Percentiles rank a stretch among this genome's conserved stretches.
Conservation (phyloP, 1,140 invertebrate genomes). For the Trachelipus rathkii region DNA sequence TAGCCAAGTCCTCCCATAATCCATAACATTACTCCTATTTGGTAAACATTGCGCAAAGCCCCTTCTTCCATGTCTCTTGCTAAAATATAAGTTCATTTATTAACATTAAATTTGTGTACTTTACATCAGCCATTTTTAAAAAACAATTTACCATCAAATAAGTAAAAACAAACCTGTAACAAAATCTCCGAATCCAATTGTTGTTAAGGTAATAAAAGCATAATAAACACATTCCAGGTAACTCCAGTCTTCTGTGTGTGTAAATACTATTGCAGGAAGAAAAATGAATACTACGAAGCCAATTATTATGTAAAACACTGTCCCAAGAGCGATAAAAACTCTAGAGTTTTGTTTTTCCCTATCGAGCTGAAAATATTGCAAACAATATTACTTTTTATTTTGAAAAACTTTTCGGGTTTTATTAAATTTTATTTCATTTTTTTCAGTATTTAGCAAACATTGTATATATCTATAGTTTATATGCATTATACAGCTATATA, state of each 20-base stretch:
- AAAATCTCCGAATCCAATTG: conserved; percentile 90
- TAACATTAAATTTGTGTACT: too few relatives aligned
- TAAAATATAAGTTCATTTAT: too few relatives aligned
- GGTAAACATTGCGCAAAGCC: conserved; percentile 53
- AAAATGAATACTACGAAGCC: conserved; percentile 88
- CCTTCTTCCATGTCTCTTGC: conserved; percentile 25
- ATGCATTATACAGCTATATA: too few relatives aligned
- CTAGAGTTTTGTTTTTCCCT: conserved; percentile 34
- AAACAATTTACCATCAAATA: too few relatives aligned
- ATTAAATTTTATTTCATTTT: too few relatives aligned
- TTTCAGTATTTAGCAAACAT: too few relatives aligned
- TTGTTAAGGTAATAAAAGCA: conserved; percentile 85
- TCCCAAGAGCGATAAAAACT: conserved; percentile 67
- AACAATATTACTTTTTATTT: too few relatives aligned
- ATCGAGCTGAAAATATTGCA: conserved; percentile 47
- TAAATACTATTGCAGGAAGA: conserved; percentile 82
- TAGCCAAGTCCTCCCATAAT: conserved; percentile 87
- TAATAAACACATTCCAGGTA: conserved; percentile 88
- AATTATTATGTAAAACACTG: conserved; percentile 72
- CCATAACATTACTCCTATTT: conserved; percentile 70
- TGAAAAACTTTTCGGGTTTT: too few relatives aligned
- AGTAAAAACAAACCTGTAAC: conserved; percentile 65
- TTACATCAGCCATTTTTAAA: too few relatives aligned
- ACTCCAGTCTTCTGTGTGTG: conserved; percentile 78
- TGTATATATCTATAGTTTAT: too few relatives aligned